phyloP scores from a whole-genome alignment of 2,113 vertebrate species.

The Hypocryptadius cinnamomeus region DNA sequence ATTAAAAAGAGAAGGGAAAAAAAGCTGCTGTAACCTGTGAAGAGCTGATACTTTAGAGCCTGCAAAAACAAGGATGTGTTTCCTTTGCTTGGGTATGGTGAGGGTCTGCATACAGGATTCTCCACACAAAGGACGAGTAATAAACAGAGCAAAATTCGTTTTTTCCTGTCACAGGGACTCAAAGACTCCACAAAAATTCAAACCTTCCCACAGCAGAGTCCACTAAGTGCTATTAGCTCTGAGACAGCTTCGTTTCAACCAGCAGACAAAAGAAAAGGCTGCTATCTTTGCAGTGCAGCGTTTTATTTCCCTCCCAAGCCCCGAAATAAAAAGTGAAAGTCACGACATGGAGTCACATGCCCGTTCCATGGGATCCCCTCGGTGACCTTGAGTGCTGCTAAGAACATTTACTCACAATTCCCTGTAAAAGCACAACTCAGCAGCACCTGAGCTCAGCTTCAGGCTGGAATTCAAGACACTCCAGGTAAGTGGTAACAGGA shows the following conservation, averaged over 20 bases:
- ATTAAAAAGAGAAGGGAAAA: rapidly evolving
- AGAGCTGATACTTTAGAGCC: background rate
- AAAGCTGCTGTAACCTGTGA: background rate
- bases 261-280: background rate
- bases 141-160: background rate
- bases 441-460: background rate
- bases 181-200: background rate
- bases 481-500: background rate
- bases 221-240: rapidly evolving
- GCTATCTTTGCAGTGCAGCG: background rate
- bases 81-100: background rate
- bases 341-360: background rate
- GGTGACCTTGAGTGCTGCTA: background rate
- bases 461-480: background rate
- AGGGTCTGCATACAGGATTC: background rate
- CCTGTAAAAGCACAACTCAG: background rate
- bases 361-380: background rate
- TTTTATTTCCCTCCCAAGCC: background rate
- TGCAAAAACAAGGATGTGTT: background rate
- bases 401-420: background rate
- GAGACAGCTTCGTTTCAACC: background rate
- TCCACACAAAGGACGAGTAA: background rate
- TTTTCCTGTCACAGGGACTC: background rate
- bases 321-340: background rate
- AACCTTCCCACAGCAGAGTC: background rate